Percentiles rank a stretch among this genome's conserved stretches.
phyloP scores from a whole-genome alignment of 2,797 vertebrate species.

The Philypnodon macrostomus region DNA sequence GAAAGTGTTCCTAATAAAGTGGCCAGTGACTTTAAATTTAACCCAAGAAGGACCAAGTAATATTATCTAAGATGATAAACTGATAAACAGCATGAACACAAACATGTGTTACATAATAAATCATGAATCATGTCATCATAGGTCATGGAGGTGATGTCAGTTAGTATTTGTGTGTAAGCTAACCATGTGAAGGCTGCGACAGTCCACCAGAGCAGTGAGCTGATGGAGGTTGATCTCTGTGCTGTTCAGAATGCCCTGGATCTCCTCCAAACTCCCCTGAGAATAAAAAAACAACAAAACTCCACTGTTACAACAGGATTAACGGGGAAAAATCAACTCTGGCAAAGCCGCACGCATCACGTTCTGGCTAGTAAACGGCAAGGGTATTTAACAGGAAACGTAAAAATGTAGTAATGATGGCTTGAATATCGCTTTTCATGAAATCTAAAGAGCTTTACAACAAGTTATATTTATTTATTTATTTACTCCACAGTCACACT shows the following conservation, averaged over 20 bases:
- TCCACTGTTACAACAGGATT: constrained; percentile 19
- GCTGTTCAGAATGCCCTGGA: constrained; percentile 89
- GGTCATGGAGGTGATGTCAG: constrained; percentile 6
- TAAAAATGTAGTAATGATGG: too few species aligned
- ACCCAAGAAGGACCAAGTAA: constrained; percentile 25
- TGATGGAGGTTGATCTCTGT: constrained; percentile 94
- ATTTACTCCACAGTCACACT: too few species aligned
- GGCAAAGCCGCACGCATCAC: neutral
- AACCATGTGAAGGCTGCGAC: constrained; percentile 96
- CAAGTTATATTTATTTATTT: too few species aligned
- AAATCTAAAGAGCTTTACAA: too few species aligned
- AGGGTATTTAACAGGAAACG: neutral
- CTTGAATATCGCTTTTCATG: too few species aligned
- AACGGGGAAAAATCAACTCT: constrained; percentile 10
- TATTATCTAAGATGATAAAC: constrained; percentile 46
- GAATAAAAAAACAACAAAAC: constrained; percentile 23
- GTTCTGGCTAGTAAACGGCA: neutral
- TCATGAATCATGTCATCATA: constrained; percentile 6
- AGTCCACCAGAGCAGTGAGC: constrained; percentile 96
- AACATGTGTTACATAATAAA: constrained; percentile 28
- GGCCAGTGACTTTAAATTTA: too few species aligned
- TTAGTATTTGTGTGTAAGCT: constrained; percentile 38
- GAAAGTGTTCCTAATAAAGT: too few species aligned
- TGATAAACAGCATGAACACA: constrained; percentile 39
- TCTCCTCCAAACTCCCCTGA: constrained; percentile 84